These are phyloP conservation scores for Acrobasis suavella DNA, from an alignment of 2,888 invertebrate genomes.

Conservation along the genomic window DNA sequence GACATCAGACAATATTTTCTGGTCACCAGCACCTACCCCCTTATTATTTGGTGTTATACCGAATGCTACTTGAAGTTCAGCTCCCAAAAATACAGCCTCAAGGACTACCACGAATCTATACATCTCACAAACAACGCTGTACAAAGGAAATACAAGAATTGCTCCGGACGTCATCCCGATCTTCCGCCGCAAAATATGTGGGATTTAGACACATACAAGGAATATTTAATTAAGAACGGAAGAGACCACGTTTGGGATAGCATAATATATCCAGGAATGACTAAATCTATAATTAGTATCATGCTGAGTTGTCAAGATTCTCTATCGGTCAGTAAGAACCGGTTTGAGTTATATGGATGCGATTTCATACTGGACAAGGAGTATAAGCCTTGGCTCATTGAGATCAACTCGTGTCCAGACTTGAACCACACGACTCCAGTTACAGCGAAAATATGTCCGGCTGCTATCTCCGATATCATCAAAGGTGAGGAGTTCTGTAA, in stretches of 20 bases:
- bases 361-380: conserved; percentile 95
- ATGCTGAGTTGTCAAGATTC: conserved; percentile 90
- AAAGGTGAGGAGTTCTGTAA: conserved; percentile 84
- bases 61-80: conserved; percentile 93
- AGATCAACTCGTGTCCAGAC: conserved; percentile 95
- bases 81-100: conserved; percentile 89
- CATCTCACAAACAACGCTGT: conserved; percentile 95
- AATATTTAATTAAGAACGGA: conserved; percentile 82
- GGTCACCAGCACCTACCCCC: conserved; percentile 88
- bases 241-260: conserved; percentile 86
- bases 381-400: conserved; percentile 93
- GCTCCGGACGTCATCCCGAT: conserved; percentile 76
- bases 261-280: conserved; percentile 92
- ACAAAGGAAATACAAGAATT: conserved; percentile 87
- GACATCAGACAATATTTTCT: conserved; percentile 96
- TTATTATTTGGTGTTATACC: conserved; percentile 94
- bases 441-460: conserved; percentile 91
- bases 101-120: conserved; percentile 91
- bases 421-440: conserved; percentile 91
- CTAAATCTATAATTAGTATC: conserved; percentile 90
- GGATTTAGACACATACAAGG: conserved; percentile 87
- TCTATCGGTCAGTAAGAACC: conserved; percentile 85
- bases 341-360: conserved; percentile 95
- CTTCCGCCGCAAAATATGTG: conserved; percentile 93
- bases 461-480: conserved; percentile 91